Evolutionary conservation across 2,888 invertebrate genomes (phyloP), one percentile per base, ranked within the genome.

Genomic region (Cremastinae sp.): DNA sequence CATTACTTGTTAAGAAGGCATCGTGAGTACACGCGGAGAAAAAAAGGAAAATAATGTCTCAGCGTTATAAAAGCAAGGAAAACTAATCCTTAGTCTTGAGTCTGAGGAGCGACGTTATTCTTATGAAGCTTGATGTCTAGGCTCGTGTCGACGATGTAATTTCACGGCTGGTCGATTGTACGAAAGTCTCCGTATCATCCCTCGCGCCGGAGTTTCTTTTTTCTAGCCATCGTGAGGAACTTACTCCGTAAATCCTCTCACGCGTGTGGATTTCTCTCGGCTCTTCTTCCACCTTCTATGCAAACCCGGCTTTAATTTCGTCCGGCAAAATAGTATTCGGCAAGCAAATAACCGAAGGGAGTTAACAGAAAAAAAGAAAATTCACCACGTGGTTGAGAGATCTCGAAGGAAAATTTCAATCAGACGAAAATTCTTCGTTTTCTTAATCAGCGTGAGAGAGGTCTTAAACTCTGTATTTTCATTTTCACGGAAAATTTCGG

Each of bases 81-180:
- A 75, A 71, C 68, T 75, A 76, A 76, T 76, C 72, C 56, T 62
- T 62, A 43, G 62, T 53, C 16, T 62, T 18, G 56, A 64, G 66
- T 56, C 43, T 61, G 55, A 56, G n/a, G 43, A 51, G 74, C 45
- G 68, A 72, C 61, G 68, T 72, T 76, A 58, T 72, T 72, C 72
- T 58, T 49, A 61, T 39, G 51, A 72, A 59, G 72, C 66, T 71
- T 74, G 49, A 61, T 71, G 56, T 58, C 39, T 41, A 49, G 18
- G 14, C 43, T 49, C 14, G 22, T 28, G 45, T 41, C 51, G 66
- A 58, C 70, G 69, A 74, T 65, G 74, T 77, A 74, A 77, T 70
- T 73, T 74, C 77, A 77, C 77, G 73, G 74, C 61, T 65, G 75
- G 75, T 76, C 72, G 75, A 76, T 68, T 76, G 72, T 76, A 76